Conservation (phyloP, 2,888 invertebrate species). For the Pachycephus smyrnensis region DNA sequence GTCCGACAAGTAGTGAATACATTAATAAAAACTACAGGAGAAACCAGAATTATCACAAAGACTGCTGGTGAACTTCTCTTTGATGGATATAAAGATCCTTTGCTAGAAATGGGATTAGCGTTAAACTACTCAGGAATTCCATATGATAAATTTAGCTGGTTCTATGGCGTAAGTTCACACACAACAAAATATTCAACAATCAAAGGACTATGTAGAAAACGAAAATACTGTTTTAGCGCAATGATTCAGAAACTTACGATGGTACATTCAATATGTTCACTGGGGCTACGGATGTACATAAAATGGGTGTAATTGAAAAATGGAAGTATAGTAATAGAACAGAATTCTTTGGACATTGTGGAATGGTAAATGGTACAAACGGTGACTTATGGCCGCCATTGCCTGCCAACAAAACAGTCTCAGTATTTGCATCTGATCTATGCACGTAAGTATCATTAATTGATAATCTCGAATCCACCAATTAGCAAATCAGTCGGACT, state of each 20-base stretch:
- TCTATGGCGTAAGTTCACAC: constrained; percentile 75
- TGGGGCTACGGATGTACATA: constrained; percentile 74
- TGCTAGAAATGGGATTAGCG: constrained; percentile 72
- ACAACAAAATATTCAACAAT: constrained; percentile 3
- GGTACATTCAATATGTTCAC: constrained; percentile 84
- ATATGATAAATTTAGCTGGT: constrained; percentile 87
- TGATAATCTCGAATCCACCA: no score
- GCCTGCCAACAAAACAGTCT: constrained; percentile 70
- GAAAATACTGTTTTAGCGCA: constrained; percentile 72
- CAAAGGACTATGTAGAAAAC: constrained; percentile 9
- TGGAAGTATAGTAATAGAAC: constrained; percentile 77
- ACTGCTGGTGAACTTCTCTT: constrained; percentile 79
- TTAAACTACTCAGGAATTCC: constrained; percentile 73
- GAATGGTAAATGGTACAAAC: constrained; percentile 77
- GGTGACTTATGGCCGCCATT: constrained; percentile 87
- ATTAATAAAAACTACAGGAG: constrained; percentile 70
- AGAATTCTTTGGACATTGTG: constrained; percentile 73
- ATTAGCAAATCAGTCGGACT: no score
- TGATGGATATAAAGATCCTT: constrained; percentile 82
- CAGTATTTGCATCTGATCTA: constrained; percentile 81
- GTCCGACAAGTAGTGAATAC: constrained; percentile 70
- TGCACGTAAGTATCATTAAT: constrained; percentile 75
- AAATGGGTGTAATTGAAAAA: constrained; percentile 76
- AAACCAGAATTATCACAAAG: constrained; percentile 72
- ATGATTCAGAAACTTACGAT: constrained; percentile 78